Conservation (phyloP, 2,888 invertebrate species). For the Thumatha senex region DNA sequence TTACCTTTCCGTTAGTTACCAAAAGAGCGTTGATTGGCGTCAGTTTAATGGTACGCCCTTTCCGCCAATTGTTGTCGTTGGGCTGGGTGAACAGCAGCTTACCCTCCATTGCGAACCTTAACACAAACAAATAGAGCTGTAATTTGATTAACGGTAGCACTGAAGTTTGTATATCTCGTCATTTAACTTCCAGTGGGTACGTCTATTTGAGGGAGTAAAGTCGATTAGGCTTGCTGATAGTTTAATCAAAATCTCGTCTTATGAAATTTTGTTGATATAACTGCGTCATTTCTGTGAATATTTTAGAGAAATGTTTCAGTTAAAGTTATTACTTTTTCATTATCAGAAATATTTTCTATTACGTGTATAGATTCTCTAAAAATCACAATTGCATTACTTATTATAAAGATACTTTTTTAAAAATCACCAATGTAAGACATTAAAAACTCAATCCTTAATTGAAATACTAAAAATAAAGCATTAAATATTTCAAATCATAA, state of each 20-base stretch:
- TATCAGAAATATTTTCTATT: no score
- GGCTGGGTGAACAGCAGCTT: constrained; percentile 94
- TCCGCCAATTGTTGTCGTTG: constrained; percentile 95
- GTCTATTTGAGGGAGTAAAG: constrained; percentile 34
- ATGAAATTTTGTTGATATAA: constrained; percentile 13
- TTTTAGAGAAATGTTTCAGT: neutral
- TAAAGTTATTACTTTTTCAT: no score
- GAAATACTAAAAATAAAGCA: no score
- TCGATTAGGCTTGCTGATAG: constrained; percentile 28
- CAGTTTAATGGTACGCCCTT: constrained; percentile 94
- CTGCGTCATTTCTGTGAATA: neutral
- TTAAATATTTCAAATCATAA: no score
- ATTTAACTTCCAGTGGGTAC: constrained; percentile 26
- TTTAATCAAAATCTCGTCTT: constrained; percentile 25
- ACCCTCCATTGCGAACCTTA: constrained; percentile 93
- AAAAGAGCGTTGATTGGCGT: constrained; percentile 94
- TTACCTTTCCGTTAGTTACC: constrained; percentile 95
- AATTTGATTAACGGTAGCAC: constrained; percentile 22
- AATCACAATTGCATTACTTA: no score
- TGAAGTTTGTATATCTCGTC: constrained; percentile 19
- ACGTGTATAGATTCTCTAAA: no score
- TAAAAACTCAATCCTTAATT: no score
- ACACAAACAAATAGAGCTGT: constrained; percentile 29
- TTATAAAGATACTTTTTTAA: no score
- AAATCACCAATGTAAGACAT: no score